Evolutionary conservation across 2,797 vertebrate genomes (phyloP).

Genomic region (Valencia hispanica): DNA sequence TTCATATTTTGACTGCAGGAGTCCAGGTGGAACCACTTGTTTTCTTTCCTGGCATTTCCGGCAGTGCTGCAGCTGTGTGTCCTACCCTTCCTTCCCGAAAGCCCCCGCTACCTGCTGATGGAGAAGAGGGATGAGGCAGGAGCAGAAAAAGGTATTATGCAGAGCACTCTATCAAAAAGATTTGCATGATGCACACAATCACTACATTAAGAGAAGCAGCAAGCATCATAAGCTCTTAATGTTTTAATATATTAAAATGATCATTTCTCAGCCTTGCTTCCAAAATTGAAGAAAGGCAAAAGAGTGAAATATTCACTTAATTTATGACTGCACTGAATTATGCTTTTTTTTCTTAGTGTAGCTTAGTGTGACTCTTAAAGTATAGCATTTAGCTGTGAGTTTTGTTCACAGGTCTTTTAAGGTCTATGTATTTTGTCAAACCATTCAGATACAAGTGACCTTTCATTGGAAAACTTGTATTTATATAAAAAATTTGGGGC

Average conservation of each 20-base stretch:
- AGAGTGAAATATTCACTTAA: neutral
- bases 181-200: neutral
- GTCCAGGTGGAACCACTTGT: conserved; percentile 88
- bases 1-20: conserved; percentile 77
- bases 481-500: no score
- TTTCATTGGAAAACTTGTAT: neutral
- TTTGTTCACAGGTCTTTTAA: neutral
- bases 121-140: conserved; percentile 84
- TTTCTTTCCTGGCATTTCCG: conserved; percentile 86
- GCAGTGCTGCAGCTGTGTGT: conserved; percentile 85
- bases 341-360: neutral
- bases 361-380: neutral
- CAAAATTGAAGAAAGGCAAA: neutral
- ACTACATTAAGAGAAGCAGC: no score
- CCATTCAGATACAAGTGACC: neutral
- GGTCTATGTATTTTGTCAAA: neutral
- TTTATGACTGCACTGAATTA: neutral
- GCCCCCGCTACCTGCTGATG: conserved; percentile 91
- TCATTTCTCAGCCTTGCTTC: neutral
- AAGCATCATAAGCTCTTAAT: neutral
- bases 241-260: neutral
- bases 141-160: conserved; percentile 86
- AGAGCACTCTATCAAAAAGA: neutral
- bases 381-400: neutral
- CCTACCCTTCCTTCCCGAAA: conserved; percentile 93